A percentile compares a stretch with the other conserved stretches of the same genome.
phyloP scores from a whole-genome alignment of 2,113 vertebrate genomes.

The Malurus elegans region DNA sequence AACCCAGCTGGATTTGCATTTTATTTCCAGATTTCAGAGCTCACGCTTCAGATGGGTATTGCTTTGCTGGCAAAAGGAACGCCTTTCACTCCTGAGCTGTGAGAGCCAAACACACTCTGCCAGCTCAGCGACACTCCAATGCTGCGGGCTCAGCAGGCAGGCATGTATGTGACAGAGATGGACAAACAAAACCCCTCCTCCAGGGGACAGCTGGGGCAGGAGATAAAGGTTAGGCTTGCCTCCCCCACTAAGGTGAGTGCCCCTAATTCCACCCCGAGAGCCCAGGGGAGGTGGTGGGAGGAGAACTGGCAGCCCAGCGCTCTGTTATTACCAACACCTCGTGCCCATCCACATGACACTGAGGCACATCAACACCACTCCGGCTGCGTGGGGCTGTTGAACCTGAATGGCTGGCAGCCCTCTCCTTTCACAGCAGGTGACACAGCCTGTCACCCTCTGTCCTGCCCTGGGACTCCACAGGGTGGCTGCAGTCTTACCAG shows the following conservation, averaged over 20 bases:
- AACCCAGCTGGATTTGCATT: background rate
- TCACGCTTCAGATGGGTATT: background rate
- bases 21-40: background rate
- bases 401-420: background rate
- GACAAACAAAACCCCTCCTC: background rate
- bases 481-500: rapidly evolving
- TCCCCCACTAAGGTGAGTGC: background rate
- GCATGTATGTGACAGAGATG: background rate
- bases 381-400: rapidly evolving
- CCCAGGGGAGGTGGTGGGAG: background rate
- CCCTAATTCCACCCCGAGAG: background rate
- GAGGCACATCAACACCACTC: background rate
- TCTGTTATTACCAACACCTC: background rate
- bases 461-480: background rate
- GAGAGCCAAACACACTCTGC: background rate
- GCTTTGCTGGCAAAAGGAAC: background rate
- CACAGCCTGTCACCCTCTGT: too few relatives aligned
- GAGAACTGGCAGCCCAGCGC: background rate
- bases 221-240: background rate
- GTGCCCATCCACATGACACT: rapidly evolving
- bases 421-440: background rate
- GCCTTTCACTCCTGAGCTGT: background rate
- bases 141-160: background rate
- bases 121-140: rapidly evolving
- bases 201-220: background rate